Evolutionary conservation across 2,797 vertebrate species (phyloP).

Genomic region (Nannoperca obscura): DNA sequence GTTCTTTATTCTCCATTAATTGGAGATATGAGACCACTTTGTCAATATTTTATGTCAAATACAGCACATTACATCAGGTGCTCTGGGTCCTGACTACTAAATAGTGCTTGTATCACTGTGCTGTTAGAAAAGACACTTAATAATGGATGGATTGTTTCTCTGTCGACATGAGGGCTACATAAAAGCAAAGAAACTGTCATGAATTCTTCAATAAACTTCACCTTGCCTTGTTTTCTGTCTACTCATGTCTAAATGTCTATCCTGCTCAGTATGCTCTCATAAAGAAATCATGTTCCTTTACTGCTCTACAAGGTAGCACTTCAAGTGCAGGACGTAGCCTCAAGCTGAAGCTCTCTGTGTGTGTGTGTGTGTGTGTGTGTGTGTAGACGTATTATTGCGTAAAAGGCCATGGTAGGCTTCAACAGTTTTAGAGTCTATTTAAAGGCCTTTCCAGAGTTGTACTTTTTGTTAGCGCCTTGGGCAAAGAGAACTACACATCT

Average conservation of each 20-base stretch:
- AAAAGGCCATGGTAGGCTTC: conserved; percentile 62
- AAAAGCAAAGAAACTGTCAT: conserved; percentile 61
- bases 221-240: conserved; percentile 74
- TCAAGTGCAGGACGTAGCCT: conserved; percentile 62
- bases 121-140: conserved; percentile 36
- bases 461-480: conserved; percentile 53
- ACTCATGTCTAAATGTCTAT: conserved; percentile 47
- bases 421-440: conserved; percentile 67
- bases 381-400: conserved; percentile 56
- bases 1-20: conserved; percentile 47
- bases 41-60: conserved; percentile 30
- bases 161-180: conserved; percentile 63
- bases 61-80: conserved; percentile 45
- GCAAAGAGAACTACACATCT: conserved; percentile 55
- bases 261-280: conserved; percentile 45
- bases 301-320: conserved; percentile 41
- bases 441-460: conserved; percentile 59
- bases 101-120: conserved; percentile 53
- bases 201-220: conserved; percentile 79
- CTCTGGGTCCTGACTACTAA: conserved; percentile 43
- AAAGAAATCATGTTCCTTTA: conserved; percentile 59
- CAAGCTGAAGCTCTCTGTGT: conserved; percentile 55
- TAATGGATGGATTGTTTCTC: conserved; percentile 17
- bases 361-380: neutral
- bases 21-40: conserved; percentile 24